Evolutionary conservation across 2,797 vertebrate species (phyloP).

Genomic region (Thunnus albacares): DNA sequence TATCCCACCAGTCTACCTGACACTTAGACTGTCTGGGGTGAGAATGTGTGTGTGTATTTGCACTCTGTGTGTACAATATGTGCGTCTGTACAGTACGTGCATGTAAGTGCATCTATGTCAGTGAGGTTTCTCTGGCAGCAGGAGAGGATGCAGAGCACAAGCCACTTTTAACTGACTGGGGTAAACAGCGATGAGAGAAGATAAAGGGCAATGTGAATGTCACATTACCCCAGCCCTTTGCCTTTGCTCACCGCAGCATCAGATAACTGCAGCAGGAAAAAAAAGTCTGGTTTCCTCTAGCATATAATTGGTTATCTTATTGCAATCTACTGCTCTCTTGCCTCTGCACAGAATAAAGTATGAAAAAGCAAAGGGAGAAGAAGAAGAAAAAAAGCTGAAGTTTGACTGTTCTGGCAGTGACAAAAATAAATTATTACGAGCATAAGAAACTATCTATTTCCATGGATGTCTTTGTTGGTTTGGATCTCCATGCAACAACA

Average conservation of each 20-base stretch:
- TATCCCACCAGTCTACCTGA: conserved; percentile 55
- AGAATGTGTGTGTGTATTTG: conserved; percentile 3
- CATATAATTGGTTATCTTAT: conserved; percentile 92
- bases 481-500: background rate
- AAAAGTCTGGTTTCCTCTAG: conserved; percentile 92
- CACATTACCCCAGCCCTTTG: conserved; percentile 88
- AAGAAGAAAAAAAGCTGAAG: conserved; percentile 58
- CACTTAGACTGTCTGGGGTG: conserved; percentile 40
- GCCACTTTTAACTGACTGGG: conserved; percentile 91
- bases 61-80: conserved; percentile 8
- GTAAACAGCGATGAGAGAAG: conserved; percentile 91
- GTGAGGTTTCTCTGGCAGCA: conserved; percentile 89
- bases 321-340: conserved; percentile 86
- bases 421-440: conserved; percentile 80
- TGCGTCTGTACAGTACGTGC: conserved; percentile 53
- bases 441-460: conserved; percentile 74
- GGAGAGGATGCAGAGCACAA: conserved; percentile 88
- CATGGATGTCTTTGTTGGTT: conserved; percentile 50
- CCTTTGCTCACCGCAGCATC: conserved; percentile 91
- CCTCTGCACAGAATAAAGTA: conserved; percentile 74
- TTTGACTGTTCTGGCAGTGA: conserved; percentile 78
- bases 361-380: conserved; percentile 56
- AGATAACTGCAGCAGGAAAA: conserved; percentile 91
- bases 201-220: conserved; percentile 90
- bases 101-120: conserved; percentile 63